Evolutionary conservation across 2,888 invertebrate genomes (phyloP), one percentile per base, ranked within the genome.

Genomic region (Conistra vaccinii): DNA sequence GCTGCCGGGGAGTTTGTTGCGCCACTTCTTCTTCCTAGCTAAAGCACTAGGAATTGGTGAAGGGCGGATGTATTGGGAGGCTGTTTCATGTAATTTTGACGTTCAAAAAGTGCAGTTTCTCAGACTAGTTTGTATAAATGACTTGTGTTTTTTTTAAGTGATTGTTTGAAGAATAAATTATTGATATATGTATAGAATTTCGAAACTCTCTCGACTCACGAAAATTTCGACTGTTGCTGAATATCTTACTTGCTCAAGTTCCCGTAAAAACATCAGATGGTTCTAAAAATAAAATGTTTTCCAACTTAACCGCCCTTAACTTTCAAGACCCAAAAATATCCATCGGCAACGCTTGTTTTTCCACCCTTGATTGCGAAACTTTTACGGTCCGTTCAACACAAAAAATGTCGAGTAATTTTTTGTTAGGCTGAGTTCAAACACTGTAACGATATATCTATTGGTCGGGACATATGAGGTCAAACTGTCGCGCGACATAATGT

Each of bases 391-490:
- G 88, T 83, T 86, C 85, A 85, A 84, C 86, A 81, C 91, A 93
- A 94, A 94, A 95, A 94, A 89, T 87, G 88, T 88, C 84, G 84
- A 85, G 90, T 90, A 89, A 87, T 94, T 94, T 76, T 92, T 94
- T 92, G 92, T 90, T 87, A 88, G 88, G 88, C 88, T 80, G 85
- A 79, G 85, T 74, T 71, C 80, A 91, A 92, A 91, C 90, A 90
- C 85, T 90, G 92, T 94, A 91, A 93, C 92, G 92, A 92, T 89
- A 93, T 95, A 95, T 95, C 94, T 95, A 95, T 94, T 92, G 90
- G 86, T 80, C 0, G 53, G 86, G 84, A 86, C 89, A 90, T 89
- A 92, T 90, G 90, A 92, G 93, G 94, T 93, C 92, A 90, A 80
- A 70, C 35, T 60, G 63, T 75, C 39, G 88, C 90, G 89, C 89